Evolutionary conservation across 2,113 vertebrate species (phyloP).

Genomic region (Cygnus buccinator): DNA sequence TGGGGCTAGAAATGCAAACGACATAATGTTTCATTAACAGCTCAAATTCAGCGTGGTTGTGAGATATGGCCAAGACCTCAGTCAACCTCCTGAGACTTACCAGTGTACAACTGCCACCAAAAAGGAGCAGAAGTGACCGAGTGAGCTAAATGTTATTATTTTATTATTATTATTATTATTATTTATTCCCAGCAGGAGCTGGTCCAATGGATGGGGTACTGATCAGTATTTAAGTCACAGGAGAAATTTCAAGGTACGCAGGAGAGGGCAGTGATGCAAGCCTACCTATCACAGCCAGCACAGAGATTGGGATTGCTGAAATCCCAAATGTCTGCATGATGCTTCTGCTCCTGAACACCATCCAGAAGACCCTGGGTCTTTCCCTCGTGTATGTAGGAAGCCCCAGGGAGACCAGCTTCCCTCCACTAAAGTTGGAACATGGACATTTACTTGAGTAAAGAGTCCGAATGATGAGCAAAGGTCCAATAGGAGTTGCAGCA

Average conservation of each 20-base stretch:
- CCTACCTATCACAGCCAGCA: not conserved
- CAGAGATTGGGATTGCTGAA: not conserved
- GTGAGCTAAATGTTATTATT: not conserved
- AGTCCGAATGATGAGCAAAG: not conserved
- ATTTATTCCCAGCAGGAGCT: not conserved
- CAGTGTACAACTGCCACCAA: not conserved
- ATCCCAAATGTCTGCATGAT: not conserved
- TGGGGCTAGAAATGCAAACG: not conserved
- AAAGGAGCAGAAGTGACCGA: not conserved
- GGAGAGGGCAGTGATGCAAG: not conserved
- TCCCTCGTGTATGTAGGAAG: accelerated
- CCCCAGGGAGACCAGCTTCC: accelerated
- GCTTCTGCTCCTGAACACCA: not conserved
- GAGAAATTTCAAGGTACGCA: not conserved
- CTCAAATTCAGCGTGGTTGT: not conserved
- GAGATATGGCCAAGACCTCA: not conserved
- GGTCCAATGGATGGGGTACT: not conserved
- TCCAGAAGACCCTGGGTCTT: not conserved
- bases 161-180: too few relatives aligned
- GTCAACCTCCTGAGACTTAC: not conserved
- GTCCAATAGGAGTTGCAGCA: not conserved
- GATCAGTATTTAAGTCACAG: not conserved
- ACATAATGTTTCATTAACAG: not conserved
- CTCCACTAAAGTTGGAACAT: accelerated
- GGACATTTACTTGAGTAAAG: not conserved